Percentiles rank a stretch among this genome's conserved stretches.
Evolutionary conservation across 1,140 invertebrate species (phyloP).

Genomic region (Zaprionus vittiger): DNA sequence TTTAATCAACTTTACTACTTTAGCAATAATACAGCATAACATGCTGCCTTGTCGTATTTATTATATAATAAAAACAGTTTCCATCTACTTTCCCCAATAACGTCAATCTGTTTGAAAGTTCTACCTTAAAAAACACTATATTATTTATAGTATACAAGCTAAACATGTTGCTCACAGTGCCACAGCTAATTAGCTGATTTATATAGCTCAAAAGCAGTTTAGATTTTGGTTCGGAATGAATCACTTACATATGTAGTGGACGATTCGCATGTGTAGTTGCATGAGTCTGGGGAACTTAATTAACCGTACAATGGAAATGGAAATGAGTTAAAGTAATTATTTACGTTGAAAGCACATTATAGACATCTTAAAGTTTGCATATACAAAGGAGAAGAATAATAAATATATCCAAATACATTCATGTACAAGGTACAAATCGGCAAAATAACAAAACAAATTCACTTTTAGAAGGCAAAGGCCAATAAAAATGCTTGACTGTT

Average conservation of each 20-base stretch:
- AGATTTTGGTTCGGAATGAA: neutral
- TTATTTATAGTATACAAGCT: no score
- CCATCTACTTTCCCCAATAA: neutral
- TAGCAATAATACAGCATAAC: neutral
- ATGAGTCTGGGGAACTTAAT: neutral
- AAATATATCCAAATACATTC: conserved; percentile 1
- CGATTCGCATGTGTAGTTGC: neutral
- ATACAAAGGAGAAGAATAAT: conserved; percentile 15
- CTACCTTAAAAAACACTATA: neutral
- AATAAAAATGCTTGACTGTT: conserved; percentile 20
- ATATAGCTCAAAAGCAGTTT: neutral
- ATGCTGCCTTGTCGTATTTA: neutral
- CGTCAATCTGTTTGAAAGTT: neutral
- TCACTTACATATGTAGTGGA: neutral
- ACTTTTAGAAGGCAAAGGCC: conserved; percentile 4
- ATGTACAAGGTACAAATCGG: neutral
- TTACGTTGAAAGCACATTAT: neutral
- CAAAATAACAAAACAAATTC: conserved; percentile 23
- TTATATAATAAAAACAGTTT: conserved; percentile 2
- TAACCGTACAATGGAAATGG: neutral
- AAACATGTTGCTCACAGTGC: neutral
- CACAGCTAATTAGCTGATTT: neutral
- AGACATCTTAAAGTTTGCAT: neutral
- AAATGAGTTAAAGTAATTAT: conserved; percentile 18
- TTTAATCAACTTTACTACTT: conserved; percentile 38